phyloP scores from a whole-genome alignment of 1,140 invertebrate species.

The Polypedilum pembai region DNA sequence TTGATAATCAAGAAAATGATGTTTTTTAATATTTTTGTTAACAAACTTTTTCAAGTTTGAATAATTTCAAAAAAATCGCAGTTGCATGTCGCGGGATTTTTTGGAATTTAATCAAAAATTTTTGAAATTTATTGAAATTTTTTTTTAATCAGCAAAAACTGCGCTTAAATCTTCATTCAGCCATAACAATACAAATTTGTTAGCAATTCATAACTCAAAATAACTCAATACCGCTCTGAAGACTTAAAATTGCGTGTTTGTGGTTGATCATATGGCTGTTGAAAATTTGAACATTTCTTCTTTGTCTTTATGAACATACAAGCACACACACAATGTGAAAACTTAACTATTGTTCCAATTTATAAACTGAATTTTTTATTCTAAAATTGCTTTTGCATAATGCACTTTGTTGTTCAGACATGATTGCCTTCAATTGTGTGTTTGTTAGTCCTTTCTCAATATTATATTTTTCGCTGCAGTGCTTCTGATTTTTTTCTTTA shows the following conservation, averaged over 20 bases:
- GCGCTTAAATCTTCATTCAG: not conserved
- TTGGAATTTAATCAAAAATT: too few species aligned
- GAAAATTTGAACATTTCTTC: not conserved
- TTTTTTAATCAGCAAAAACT: too few species aligned
- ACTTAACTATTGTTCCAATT: slow-evolving; percentile 3
- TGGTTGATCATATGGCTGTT: slow-evolving; percentile 8
- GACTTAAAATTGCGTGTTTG: not conserved
- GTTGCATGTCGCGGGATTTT: too few species aligned
- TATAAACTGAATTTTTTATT: not conserved
- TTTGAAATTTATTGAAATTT: too few species aligned
- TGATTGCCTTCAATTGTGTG: not conserved
- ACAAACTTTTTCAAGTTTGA: too few species aligned
- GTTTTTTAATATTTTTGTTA: too few species aligned
- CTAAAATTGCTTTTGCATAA: slow-evolving; percentile 12
- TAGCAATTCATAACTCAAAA: not conserved
- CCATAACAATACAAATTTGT: not conserved
- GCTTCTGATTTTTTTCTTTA: too few species aligned
- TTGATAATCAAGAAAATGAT: too few species aligned
- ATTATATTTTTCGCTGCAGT: too few species aligned
- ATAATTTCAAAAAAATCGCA: too few species aligned
- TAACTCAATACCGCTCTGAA: not conserved
- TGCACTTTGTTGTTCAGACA: slow-evolving; percentile 4
- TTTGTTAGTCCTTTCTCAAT: not conserved
- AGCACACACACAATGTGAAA: not conserved
- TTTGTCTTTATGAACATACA: not conserved